Evolutionary conservation across 1,140 invertebrate species (phyloP).

Genomic region (Pseudomyrmex dendroicus): DNA sequence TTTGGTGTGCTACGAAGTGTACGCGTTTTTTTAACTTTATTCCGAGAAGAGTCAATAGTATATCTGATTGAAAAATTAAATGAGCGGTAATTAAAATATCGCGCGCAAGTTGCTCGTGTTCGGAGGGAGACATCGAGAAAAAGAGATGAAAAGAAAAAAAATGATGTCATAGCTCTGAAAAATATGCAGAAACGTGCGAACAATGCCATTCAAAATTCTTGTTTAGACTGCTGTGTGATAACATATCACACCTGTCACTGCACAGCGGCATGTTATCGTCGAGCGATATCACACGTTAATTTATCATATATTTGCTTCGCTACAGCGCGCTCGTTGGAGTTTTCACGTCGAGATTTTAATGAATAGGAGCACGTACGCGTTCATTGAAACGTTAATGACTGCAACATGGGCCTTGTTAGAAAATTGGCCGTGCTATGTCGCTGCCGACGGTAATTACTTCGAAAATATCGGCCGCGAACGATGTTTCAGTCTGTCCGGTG

Average conservation of each 20-base stretch:
- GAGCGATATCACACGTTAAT: neutral
- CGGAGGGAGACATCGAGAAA: neutral
- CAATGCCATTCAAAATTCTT: neutral
- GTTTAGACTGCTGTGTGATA: neutral
- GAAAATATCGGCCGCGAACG: constrained; percentile 7
- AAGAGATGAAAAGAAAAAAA: neutral
- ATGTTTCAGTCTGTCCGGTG: neutral
- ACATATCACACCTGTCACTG: too few species aligned
- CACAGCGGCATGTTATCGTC: neutral
- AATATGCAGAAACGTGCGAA: neutral
- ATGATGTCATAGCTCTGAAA: neutral
- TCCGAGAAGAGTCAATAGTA: neutral
- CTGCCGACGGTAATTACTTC: neutral
- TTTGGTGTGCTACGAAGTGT: constrained; percentile 46
- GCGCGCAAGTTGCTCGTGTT: constrained; percentile 17
- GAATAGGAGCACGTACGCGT: neutral
- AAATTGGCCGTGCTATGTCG: constrained; percentile 4
- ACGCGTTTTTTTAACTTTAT: constrained; percentile 27
- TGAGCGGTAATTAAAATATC: constrained; percentile 37
- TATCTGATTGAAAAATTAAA: constrained; percentile 35
- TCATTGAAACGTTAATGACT: constrained; percentile 20
- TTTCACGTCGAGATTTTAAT: neutral
- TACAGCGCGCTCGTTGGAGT: neutral
- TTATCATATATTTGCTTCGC: constrained; percentile 4
- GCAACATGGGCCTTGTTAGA: constrained; percentile 3